Base-by-base conservation (phyloP, 2,888 invertebrate genomes). In the Hedya salicella region DNA sequence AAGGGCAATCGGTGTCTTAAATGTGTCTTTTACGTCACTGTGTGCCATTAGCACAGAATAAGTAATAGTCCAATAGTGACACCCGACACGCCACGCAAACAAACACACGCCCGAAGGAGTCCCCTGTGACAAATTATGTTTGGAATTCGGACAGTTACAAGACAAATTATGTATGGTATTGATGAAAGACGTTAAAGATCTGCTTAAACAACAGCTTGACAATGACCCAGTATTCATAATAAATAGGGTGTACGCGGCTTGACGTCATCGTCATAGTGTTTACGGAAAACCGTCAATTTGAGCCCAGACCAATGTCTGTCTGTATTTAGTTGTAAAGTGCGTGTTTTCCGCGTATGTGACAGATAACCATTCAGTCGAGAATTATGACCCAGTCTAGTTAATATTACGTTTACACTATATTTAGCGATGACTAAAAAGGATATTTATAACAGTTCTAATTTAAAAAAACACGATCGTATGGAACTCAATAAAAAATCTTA, bases 221-320 rank as follows among this genome's bases (percentile, higher is more conserved):
- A 57, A 42, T 63, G 56, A 48, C 63, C 63, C 30, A 32, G 13
- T 50, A 39, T 13, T 57, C 40, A 42, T 40, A 42, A 63, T 56
- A 62, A 49, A 39, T 13, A 9, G 30, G 19, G 40, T 49, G 30
- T 56, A 44, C 30, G 30, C 25, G n/a, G n/a, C n/a, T n/a, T 36
- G 19, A 36, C 6, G 25, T 49, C 16, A 6, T 39, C 53, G 62
- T 25, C 53, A 53, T 30, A 3, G 17, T 42, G 44, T 17, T 21
- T 53, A 62, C 21, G 56, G 56, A 50, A 56, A 57, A 39, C 13
- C 13, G 25, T 11, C 9, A 39, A 39, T 17, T 25, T 11, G 9
- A 16, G 3, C 11, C 16, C 11, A 17, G 57, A 13, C 25, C 11
- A 17, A 17, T 11, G 25, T 25, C 25, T 25, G 25, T 25, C 25